Conservation (phyloP, 2,113 vertebrate genomes). For the Hippotragus niger region DNA sequence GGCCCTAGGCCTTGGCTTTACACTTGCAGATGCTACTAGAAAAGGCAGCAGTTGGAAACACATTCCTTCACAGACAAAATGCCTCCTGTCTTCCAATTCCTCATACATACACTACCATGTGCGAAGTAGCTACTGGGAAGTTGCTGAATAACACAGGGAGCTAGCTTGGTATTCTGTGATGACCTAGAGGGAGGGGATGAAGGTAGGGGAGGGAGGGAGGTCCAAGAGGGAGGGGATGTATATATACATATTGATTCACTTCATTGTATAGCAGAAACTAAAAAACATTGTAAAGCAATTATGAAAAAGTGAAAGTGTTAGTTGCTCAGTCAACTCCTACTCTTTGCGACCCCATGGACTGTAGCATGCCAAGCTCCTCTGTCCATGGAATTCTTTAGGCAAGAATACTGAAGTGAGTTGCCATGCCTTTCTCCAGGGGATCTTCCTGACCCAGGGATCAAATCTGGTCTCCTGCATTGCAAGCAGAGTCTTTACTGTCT, state of each 20-base stretch:
- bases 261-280: neutral
- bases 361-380: neutral
- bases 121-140: neutral
- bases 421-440: neutral
- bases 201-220: neutral
- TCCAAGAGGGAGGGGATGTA: neutral
- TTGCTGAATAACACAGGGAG: neutral
- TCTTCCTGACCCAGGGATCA: neutral
- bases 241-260: neutral
- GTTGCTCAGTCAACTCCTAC: neutral
- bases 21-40: neutral
- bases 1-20: neutral
- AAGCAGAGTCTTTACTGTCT: neutral
- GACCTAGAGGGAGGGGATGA: neutral
- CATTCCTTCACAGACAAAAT: neutral
- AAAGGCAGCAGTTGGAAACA: constrained; percentile 21
- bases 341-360: neutral
- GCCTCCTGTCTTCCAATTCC: neutral
- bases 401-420: neutral
- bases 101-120: neutral
- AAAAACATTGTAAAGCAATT: neutral
- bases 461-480: neutral
- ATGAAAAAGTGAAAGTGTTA: neutral
- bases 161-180: neutral
- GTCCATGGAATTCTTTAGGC: neutral